Evolutionary conservation across 1,140 invertebrate species (phyloP).

Genomic region (Lucilia cuprina): DNA sequence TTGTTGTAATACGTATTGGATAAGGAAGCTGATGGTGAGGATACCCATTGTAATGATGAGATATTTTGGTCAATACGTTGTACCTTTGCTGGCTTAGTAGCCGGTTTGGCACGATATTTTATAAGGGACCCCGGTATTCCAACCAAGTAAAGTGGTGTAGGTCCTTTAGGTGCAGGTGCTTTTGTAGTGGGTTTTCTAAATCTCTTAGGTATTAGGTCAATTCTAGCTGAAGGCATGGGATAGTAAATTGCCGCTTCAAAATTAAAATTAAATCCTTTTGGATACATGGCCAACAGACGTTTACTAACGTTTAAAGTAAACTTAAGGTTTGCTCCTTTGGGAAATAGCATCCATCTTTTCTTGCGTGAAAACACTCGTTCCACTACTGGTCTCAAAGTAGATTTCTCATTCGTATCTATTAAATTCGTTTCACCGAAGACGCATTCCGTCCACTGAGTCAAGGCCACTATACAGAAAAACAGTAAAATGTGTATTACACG

Average conservation of each 20-base stretch:
- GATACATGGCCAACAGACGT: slow-evolving; percentile 46
- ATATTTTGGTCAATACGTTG: slow-evolving; percentile 47
- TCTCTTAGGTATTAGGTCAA: slow-evolving; percentile 51
- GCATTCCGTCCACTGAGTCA: not conserved
- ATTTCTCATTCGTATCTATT: not conserved
- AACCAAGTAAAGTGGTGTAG: slow-evolving; percentile 40
- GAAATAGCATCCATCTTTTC: slow-evolving; percentile 51
- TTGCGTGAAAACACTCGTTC: slow-evolving; percentile 46
- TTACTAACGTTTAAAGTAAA: slow-evolving; percentile 50
- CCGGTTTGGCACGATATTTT: slow-evolving; percentile 51
- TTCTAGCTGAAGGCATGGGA: slow-evolving; percentile 45
- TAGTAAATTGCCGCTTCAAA: slow-evolving; percentile 54
- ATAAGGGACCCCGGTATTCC: slow-evolving; percentile 54
- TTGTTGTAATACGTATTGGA: not conserved
- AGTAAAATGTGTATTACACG: not conserved
- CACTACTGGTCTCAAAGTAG: slow-evolving; percentile 37
- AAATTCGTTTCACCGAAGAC: not conserved
- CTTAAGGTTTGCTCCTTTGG: slow-evolving; percentile 49
- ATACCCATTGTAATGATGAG: slow-evolving; percentile 37
- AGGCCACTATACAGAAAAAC: not conserved
- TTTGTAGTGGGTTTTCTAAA: slow-evolving; percentile 47
- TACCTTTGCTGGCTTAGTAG: slow-evolving; percentile 46
- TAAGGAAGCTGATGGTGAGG: not conserved
- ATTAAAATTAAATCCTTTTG: slow-evolving; percentile 48
- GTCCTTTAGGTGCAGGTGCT: slow-evolving; percentile 42